Evolutionary conservation across 2,113 vertebrate genomes (phyloP), one percentile per base, ranked within the genome.

Genomic region (Trogon surrucura): DNA sequence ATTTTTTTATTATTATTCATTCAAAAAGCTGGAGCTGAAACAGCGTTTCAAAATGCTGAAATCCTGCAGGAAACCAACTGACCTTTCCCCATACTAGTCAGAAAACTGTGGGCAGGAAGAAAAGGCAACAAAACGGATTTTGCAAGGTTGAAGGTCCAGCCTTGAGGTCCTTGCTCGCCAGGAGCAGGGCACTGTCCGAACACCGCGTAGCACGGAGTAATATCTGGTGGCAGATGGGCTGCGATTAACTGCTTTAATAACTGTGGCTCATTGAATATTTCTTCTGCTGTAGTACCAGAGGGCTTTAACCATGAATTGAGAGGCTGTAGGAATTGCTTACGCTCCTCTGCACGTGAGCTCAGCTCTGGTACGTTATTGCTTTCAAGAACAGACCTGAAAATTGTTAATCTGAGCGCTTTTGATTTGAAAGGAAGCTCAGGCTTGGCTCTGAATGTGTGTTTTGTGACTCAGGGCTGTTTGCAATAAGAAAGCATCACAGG

Each of bases 21-120:
- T 36, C 36, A 36, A 36, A 75, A 77, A 80, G 6, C 71, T 96
- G 92, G 88, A 91, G 80, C 58, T 17, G 57, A 91, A 94, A 90
- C 29, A 87, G 10, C n/a, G 44, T 92, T 95, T 85, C 82, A 90
- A 90, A 83, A 95, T 72, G 77, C 7, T 66, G 67, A 95, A 96
- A 89, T 91, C 45, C 61, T 95, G 51, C 89, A 94, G 92, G 88
- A 96, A 96, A 92, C 73, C 32, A 69, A 26, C 13, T 89, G 88
- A 96, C 80, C 73, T 95, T 93, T 97, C 65, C 67, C 61, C 57
- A 47, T 0, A 0, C 57, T 80, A 14, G 36, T 61, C 75, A 90
- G 85, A 94, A 81, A 91, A 84, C 45, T 2, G 6, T 27, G 47
- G 50, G 72, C 80, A 89, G 84, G 75, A 92, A 74, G 41, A 89